Evolutionary conservation across 2,113 vertebrate genomes (phyloP).

Genomic region (Recurvirostra avosetta): DNA sequence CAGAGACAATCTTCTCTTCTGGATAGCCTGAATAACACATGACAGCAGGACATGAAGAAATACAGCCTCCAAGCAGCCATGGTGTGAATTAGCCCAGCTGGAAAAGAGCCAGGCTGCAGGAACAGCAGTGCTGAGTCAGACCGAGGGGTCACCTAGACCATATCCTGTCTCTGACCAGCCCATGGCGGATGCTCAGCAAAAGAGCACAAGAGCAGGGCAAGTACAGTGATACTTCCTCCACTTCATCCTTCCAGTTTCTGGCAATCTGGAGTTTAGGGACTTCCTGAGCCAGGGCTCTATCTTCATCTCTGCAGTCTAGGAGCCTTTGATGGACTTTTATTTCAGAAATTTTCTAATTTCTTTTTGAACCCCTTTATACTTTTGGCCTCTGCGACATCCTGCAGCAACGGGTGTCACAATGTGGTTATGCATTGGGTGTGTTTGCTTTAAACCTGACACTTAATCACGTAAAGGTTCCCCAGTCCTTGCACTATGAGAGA

Average conservation of each 20-base stretch:
- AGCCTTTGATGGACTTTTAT: constrained; percentile 6
- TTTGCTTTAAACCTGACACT: constrained; percentile 9
- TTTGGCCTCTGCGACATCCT: neutral
- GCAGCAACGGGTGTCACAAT: neutral
- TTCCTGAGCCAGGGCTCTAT: constrained; percentile 19
- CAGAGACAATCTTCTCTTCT: neutral
- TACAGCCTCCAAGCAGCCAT: neutral
- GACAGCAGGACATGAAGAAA: neutral
- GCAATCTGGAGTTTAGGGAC: neutral
- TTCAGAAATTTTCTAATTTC: constrained; percentile 23
- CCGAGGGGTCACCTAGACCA: neutral
- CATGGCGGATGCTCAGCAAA: neutral
- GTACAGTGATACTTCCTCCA: neutral
- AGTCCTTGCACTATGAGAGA: neutral
- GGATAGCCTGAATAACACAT: neutral
- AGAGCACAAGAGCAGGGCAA: constrained; percentile 9
- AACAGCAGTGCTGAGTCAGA: constrained; percentile 58
- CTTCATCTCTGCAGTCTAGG: neutral
- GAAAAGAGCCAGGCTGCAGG: constrained; percentile 31
- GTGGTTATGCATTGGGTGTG: neutral
- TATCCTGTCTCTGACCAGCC: constrained; percentile 39
- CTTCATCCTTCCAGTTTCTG: constrained; percentile 20
- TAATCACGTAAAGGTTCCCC: neutral
- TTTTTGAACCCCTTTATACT: neutral
- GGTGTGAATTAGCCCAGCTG: neutral